A percentile compares a stretch with the other conserved stretches of the same genome.
Evolutionary conservation across 1,140 invertebrate genomes (phyloP).

Genomic region (Geopemphigus sp.): DNA sequence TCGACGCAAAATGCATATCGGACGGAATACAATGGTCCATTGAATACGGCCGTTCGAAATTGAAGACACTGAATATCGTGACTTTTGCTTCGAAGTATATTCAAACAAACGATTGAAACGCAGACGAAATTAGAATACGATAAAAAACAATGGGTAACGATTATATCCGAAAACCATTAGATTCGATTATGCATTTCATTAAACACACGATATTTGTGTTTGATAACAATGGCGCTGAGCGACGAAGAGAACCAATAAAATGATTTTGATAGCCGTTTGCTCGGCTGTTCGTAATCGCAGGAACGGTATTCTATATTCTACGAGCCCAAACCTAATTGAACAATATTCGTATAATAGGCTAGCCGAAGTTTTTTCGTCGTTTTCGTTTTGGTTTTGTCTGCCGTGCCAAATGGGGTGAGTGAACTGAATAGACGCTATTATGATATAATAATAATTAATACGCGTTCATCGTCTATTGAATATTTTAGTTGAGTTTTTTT

Average conservation of each 20-base stretch:
- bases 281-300: background rate
- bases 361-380: too few relatives aligned
- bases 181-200: constrained; percentile 34
- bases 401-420: background rate
- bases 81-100: background rate
- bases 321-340: constrained; percentile 3
- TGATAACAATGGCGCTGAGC: constrained; percentile 9
- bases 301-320: background rate
- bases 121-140: constrained; percentile 25
- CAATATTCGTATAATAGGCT: background rate
- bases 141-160: constrained; percentile 43
- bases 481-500: background rate
- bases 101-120: constrained; percentile 23
- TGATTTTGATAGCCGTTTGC: background rate
- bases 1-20: constrained; percentile 4
- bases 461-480: background rate
- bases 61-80: constrained; percentile 34
- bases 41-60: constrained; percentile 32
- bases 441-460: background rate
- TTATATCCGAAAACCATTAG: constrained; percentile 35
- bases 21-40: constrained; percentile 45
- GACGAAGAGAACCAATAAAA: constrained; percentile 4
- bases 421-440: constrained; percentile 4
- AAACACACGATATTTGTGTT: background rate
- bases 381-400: background rate